phyloP scores from a whole-genome alignment of 1,140 invertebrate species.

The Drosophila rufa region DNA sequence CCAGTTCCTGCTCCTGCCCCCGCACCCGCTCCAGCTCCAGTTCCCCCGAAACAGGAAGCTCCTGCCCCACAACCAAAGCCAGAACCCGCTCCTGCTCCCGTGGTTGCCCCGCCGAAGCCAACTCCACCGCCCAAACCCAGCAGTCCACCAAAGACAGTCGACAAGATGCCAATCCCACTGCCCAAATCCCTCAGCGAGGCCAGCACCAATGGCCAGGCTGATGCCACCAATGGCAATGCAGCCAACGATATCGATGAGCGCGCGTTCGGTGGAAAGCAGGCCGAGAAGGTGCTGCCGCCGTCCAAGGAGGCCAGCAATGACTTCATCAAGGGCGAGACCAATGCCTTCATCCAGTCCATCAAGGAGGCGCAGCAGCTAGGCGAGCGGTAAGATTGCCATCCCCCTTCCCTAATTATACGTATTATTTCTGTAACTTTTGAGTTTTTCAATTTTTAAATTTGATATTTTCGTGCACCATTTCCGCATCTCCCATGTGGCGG shows the following conservation, averaged over 20 bases:
- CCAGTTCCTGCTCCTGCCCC: constrained; percentile 38
- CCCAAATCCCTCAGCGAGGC: constrained; percentile 65
- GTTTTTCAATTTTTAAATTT: constrained; percentile 49
- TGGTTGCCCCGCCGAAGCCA: constrained; percentile 40
- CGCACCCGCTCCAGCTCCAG: constrained; percentile 24
- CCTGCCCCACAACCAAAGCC: constrained; percentile 32
- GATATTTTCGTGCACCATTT: constrained; percentile 47
- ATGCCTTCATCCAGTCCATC: constrained; percentile 72
- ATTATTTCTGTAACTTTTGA: constrained; percentile 38
- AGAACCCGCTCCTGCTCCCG: constrained; percentile 23
- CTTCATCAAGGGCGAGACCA: constrained; percentile 70
- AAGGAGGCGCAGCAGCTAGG: constrained; percentile 72
- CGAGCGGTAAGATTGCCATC: constrained; percentile 56
- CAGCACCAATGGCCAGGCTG: constrained; percentile 57
- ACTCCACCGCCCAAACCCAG: constrained; percentile 36
- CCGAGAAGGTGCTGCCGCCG: constrained; percentile 49
- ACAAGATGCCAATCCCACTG: constrained; percentile 74
- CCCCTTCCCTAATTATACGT: neutral
- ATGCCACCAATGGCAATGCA: constrained; percentile 44
- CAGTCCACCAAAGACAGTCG: constrained; percentile 48
- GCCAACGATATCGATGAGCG: constrained; percentile 46
- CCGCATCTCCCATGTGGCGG: constrained; percentile 51
- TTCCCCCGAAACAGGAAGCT: constrained; percentile 29
- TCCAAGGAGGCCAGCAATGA: constrained; percentile 78
- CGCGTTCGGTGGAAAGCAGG: constrained; percentile 45